A percentile compares a stretch with the other conserved stretches of the same genome.
Conservation (phyloP, 2,113 vertebrate species). For the Eleginops maclovinus region DNA sequence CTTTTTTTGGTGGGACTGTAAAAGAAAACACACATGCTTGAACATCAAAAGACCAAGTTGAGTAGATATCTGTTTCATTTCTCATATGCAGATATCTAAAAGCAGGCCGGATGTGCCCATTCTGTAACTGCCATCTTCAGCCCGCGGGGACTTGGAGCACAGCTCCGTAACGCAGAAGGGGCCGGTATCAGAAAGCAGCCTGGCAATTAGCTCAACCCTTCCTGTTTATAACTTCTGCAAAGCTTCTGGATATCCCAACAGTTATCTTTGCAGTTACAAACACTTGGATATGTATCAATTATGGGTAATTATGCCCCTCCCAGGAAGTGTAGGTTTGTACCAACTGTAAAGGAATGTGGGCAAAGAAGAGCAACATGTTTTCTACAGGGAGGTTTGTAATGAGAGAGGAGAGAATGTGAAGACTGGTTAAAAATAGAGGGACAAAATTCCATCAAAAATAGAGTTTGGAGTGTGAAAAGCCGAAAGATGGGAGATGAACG, state of each 20-base stretch:
- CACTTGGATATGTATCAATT: constrained; percentile 66
- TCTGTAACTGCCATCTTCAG: constrained; percentile 17
- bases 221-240: constrained; percentile 78
- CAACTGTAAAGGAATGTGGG: constrained; percentile 54
- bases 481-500: not conserved
- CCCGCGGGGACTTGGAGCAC: constrained; percentile 10
- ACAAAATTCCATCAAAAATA: not conserved
- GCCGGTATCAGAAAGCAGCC: constrained; percentile 35
- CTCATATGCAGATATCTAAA: constrained; percentile 33
- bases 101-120: constrained; percentile 26
- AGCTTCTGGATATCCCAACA: constrained; percentile 59
- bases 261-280: constrained; percentile 21
- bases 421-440: not conserved
- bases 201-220: constrained; percentile 74
- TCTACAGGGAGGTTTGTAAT: not conserved
- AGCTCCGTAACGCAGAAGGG: constrained; percentile 18
- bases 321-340: constrained; percentile 63
- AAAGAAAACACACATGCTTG: constrained; percentile 48
- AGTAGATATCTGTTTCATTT: constrained; percentile 34
- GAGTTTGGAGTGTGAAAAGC: not conserved
- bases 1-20: constrained; percentile 79
- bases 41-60: constrained; percentile 51
- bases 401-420: not conserved
- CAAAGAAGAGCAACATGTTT: constrained; percentile 17
- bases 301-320: constrained; percentile 78